A percentile compares a stretch with the other conserved stretches of the same genome.
Conservation (phyloP, 2,888 invertebrate species). For the Aleiodes testaceus region DNA sequence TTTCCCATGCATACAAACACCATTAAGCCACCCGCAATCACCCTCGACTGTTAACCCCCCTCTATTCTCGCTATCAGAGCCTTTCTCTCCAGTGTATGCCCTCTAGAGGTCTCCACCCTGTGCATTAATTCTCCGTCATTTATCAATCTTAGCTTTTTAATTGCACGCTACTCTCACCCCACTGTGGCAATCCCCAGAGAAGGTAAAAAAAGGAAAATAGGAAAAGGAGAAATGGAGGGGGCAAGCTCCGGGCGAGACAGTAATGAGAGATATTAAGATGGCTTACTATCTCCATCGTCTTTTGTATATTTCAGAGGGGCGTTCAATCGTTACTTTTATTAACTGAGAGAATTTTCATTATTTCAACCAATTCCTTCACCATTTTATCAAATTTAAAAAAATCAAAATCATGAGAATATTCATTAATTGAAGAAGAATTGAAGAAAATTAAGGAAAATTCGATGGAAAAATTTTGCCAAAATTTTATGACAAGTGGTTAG, state of each 20-base stretch:
- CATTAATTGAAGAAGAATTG: no score
- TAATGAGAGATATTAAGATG: slow-evolving; percentile 68
- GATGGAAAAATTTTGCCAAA: slow-evolving; percentile 26
- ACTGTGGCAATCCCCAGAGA: slow-evolving; percentile 56
- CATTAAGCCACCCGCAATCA: slow-evolving; percentile 75
- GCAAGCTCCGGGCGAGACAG: slow-evolving; percentile 54
- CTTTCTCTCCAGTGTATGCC: slow-evolving; percentile 38
- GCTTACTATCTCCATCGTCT: slow-evolving; percentile 56
- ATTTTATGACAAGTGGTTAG: slow-evolving; percentile 55
- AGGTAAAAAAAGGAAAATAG: slow-evolving; percentile 9
- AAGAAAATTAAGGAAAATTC: no score
- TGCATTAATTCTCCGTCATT: slow-evolving; percentile 70
- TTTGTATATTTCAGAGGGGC: slow-evolving; percentile 8
- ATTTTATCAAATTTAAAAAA: not conserved
- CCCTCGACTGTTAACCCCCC: slow-evolving; percentile 64
- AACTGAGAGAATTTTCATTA: slow-evolving; percentile 77
- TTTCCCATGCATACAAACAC: slow-evolving; percentile 69
- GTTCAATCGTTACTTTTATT: slow-evolving; percentile 30
- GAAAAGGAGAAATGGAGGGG: slow-evolving; percentile 16
- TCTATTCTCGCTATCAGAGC: slow-evolving; percentile 47
- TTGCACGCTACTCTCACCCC: slow-evolving; percentile 62
- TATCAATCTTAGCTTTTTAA: slow-evolving; percentile 72
- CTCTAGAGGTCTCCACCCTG: slow-evolving; percentile 52
- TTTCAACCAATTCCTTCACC: slow-evolving; percentile 61
- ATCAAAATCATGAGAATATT: no score